phyloP scores from a whole-genome alignment of 2,113 vertebrate genomes.

The Saguinus imperator region DNA sequence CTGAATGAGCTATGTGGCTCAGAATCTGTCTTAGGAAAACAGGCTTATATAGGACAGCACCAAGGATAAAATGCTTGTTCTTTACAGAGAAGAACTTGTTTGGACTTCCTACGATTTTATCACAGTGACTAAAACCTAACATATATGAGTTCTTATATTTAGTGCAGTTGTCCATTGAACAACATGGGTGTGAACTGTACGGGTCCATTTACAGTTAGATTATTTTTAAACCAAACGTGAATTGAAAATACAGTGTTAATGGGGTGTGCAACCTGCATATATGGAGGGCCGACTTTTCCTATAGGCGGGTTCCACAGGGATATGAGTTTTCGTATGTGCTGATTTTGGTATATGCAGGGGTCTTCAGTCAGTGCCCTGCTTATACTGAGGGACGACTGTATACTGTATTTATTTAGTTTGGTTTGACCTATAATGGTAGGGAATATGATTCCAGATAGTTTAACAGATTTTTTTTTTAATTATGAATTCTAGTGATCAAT shows the following conservation, averaged over 20 bases:
- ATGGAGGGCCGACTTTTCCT: background rate
- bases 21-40: background rate
- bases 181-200: background rate
- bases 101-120: background rate
- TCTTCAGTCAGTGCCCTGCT: background rate
- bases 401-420: background rate
- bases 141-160: background rate
- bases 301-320: background rate
- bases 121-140: background rate
- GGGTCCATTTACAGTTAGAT: background rate
- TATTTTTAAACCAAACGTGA: background rate
- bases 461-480: background rate
- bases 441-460: constrained; percentile 29
- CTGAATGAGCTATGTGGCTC: background rate
- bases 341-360: background rate
- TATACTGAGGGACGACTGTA: background rate
- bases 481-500: background rate
- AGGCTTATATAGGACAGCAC: background rate
- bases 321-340: background rate
- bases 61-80: background rate
- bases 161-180: background rate
- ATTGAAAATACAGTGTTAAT: background rate
- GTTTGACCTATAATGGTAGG: background rate
- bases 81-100: background rate
- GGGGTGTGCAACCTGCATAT: background rate